Conservation (phyloP, 2,113 vertebrate species). For the Entomyzon cyanotis region DNA sequence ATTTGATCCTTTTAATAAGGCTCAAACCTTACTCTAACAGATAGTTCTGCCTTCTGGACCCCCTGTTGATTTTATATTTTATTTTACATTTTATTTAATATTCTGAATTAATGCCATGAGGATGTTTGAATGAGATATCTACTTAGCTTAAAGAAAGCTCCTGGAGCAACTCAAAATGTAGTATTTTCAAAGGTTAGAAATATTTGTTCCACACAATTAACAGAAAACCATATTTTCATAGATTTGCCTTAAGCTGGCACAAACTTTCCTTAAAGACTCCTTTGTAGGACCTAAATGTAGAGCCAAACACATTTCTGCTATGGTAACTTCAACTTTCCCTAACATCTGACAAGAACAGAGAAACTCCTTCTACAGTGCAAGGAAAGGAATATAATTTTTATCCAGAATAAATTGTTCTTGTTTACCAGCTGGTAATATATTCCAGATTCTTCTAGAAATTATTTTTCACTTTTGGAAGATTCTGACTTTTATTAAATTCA, state of each 20-base stretch:
- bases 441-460: not conserved
- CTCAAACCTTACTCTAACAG: not conserved
- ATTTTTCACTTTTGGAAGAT: not conserved
- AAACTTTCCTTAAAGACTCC: not conserved
- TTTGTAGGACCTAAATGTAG: not conserved
- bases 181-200: constrained; percentile 54
- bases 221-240: constrained; percentile 37
- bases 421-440: not conserved
- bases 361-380: not conserved
- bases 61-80: not conserved
- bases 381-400: not conserved
- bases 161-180: constrained; percentile 15
- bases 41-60: not conserved
- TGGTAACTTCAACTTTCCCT: constrained; percentile 37
- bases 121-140: constrained; percentile 24
- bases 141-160: constrained; percentile 19
- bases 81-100: not conserved
- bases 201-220: constrained; percentile 61
- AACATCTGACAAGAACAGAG: constrained; percentile 13
- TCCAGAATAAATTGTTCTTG: constrained; percentile 4
- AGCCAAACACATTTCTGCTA: not conserved
- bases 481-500: not conserved
- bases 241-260: constrained; percentile 43
- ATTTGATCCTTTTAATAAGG: not conserved
- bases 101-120: constrained; percentile 35